Conservation (phyloP, 2,113 vertebrate genomes). For the Ascaphus truei region DNA sequence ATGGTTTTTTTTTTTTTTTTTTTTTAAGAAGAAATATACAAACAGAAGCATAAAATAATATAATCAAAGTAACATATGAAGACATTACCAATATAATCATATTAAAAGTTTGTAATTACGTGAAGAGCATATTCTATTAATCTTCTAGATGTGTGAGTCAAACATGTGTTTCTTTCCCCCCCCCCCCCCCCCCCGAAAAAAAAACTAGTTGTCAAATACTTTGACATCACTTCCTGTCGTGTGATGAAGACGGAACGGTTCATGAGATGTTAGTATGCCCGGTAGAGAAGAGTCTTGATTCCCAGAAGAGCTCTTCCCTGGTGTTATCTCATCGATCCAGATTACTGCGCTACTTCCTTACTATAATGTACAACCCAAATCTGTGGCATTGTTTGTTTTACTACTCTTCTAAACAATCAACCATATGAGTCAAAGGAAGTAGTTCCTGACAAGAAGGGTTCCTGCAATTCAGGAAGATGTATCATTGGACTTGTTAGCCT, state of each 20-base stretch:
- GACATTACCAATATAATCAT: no score
- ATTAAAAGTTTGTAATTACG: no score
- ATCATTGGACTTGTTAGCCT: slow-evolving; percentile 36
- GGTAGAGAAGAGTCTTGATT: slow-evolving; percentile 23
- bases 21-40: no score
- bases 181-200: no score
- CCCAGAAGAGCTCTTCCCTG: slow-evolving; percentile 41
- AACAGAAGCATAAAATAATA: no score
- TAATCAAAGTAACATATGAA: no score
- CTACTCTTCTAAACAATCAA: slow-evolving; percentile 49
- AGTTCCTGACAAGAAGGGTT: slow-evolving; percentile 51
- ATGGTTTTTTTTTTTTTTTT: no score
- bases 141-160: no score
- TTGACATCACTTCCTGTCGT: background rate
- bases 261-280: background rate
- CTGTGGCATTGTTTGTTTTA: no score
- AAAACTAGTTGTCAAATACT: no score
- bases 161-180: no score
- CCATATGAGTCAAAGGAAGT: slow-evolving; percentile 60
- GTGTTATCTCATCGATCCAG: slow-evolving; percentile 53
- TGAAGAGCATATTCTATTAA: no score
- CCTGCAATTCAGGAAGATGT: slow-evolving; percentile 59
- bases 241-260: background rate
- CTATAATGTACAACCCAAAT: slow-evolving; percentile 27
- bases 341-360: slow-evolving; percentile 39